Base-by-base conservation (phyloP, 2,888 invertebrate genomes). In the Globia sparganii region DNA sequence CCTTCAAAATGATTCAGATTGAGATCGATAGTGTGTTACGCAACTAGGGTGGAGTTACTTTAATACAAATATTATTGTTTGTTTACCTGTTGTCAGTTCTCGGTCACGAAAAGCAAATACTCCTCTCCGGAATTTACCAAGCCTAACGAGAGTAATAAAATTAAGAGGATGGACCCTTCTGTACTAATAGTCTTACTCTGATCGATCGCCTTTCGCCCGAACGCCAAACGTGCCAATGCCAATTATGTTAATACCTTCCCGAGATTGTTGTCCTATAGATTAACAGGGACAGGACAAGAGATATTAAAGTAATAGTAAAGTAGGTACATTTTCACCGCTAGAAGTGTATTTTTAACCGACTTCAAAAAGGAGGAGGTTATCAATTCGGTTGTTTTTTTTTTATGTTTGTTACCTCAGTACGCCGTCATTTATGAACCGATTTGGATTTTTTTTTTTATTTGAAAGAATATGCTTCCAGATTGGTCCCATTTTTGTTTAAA, bases 101-200 rank as follows among this genome's bases (percentile, higher is more conserved):
- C n/a, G 46, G 49, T 2, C 49, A 37, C 28, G 18, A 21, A 58
- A 76, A 61, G 40, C n/a, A 71, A 76, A 75, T 34, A 67, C 11
- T 49, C 58, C n/a, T 56, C 34, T 58, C 15, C 25, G 62, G n/a
- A 46, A 43, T 78, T 72, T 65, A 53, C 49, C 6, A n/a, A 46
- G 25, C 40, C 37, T 59, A 59, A 81, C 28, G 53, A 80, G 43
- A 75, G 31, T 75, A 75, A 69, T 80, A 59, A 59, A 58, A 69
- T 80, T 70, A 66, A 40, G 65, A 69, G 69, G 9, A 49, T 34
- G 49, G 69, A 37, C 56, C 65, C 31, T 66, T 56, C 4, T 15
- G 28, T 64, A 9, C 53, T 65, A 65, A 74, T 65, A 61, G 62
- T 70, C n/a, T 68, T 59, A 43, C 40, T 59, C 28, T 0, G 28